Conservation (phyloP, 1,140 invertebrate species). For the Danaus melanippus region DNA sequence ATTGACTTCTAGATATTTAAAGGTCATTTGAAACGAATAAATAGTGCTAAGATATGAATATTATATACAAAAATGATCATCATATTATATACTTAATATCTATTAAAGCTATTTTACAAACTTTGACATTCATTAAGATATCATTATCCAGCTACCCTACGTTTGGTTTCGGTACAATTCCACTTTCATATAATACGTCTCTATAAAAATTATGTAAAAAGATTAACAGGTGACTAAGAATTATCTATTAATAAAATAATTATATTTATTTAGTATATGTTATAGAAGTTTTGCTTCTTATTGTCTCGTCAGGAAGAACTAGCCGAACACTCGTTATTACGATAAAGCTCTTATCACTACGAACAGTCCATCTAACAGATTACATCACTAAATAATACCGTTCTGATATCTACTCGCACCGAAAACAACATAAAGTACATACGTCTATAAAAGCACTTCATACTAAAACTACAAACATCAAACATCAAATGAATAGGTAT, state of each 20-base stretch:
- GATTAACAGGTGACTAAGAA: conserved; percentile 1
- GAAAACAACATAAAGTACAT: conserved; percentile 9
- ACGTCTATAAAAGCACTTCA: conserved; percentile 60
- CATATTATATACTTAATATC: conserved; percentile 14
- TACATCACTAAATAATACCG: not conserved
- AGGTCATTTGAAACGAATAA: too few species aligned
- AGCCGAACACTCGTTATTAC: conserved; percentile 8
- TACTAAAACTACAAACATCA: conserved; percentile 57
- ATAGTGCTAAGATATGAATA: too few species aligned
- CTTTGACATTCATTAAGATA: conserved; percentile 14
- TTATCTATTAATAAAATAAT: conserved; percentile 2
- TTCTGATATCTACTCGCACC: not conserved
- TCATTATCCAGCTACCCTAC: conserved; percentile 1
- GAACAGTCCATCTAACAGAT: too few species aligned
- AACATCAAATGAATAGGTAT: conserved; percentile 64
- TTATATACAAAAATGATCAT: too few species aligned
- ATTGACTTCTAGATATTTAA: too few species aligned
- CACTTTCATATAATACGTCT: conserved; percentile 1
- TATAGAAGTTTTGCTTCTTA: not conserved
- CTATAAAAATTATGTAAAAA: conserved; percentile 8
- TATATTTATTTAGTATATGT: conserved; percentile 3
- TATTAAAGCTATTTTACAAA: conserved; percentile 69
- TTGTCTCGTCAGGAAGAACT: conserved; percentile 17
- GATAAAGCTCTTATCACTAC: too few species aligned
- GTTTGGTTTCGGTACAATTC: too few species aligned